A percentile compares a stretch with the other conserved stretches of the same genome.
phyloP scores from a whole-genome alignment of 2,888 invertebrate genomes.

The Melinopterus prodromus region DNA sequence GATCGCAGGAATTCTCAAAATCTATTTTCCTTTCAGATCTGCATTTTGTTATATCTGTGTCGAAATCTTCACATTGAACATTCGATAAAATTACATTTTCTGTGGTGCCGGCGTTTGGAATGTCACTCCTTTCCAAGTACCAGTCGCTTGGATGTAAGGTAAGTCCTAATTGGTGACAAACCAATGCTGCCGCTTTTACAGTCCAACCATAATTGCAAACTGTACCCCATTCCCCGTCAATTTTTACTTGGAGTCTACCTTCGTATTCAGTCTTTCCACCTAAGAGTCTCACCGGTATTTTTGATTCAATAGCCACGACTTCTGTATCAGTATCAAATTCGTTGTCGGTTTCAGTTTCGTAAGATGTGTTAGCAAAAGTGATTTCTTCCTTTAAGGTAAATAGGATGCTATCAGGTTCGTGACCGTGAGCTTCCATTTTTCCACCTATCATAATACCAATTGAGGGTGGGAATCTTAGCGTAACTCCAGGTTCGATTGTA shows the following conservation, averaged over 20 bases:
- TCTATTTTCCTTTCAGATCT: slow-evolving; percentile 77
- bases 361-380: slow-evolving; percentile 69
- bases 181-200: slow-evolving; percentile 87
- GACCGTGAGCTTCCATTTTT: slow-evolving; percentile 83
- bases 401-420: slow-evolving; percentile 79
- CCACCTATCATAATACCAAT: slow-evolving; percentile 98
- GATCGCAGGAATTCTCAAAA: slow-evolving; percentile 89
- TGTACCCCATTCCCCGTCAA: slow-evolving; percentile 94
- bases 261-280: slow-evolving; percentile 84
- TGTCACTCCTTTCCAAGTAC: slow-evolving; percentile 82
- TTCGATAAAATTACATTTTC: slow-evolving; percentile 85
- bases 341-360: slow-evolving; percentile 66
- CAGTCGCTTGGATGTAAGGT: slow-evolving; percentile 93
- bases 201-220: slow-evolving; percentile 98
- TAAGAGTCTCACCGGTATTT: slow-evolving; percentile 78
- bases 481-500: slow-evolving; percentile 87
- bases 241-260: slow-evolving; percentile 86
- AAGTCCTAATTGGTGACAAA: slow-evolving; percentile 94
- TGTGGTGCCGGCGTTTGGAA: slow-evolving; percentile 79
- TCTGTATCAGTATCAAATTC: slow-evolving; percentile 64
- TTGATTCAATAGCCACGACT: slow-evolving; percentile 68
- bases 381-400: slow-evolving; percentile 83
- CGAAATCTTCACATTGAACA: slow-evolving; percentile 90
- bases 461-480: slow-evolving; percentile 87
- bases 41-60: slow-evolving; percentile 89